Conservation (phyloP, 2,888 invertebrate species). For the Plusia festucae region DNA sequence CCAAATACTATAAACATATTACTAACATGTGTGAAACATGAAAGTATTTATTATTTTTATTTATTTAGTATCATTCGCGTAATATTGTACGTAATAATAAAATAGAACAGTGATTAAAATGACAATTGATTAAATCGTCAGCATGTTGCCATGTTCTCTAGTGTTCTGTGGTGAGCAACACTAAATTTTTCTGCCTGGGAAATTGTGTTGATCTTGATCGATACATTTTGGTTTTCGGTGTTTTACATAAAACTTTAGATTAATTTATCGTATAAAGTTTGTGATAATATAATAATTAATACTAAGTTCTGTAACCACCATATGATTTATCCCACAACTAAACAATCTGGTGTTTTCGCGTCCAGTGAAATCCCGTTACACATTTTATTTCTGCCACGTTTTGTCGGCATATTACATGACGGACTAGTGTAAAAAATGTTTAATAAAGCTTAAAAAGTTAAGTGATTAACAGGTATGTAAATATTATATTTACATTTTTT, state of each 20-base stretch:
- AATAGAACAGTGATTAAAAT: too few species aligned
- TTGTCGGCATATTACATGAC: conserved; percentile 59
- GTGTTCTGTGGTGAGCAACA: too few species aligned
- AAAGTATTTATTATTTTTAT: too few species aligned
- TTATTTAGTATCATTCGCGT: too few species aligned
- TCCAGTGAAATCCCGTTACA: conserved; percentile 55
- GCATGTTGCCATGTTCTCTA: too few species aligned
- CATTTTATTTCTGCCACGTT: conserved; percentile 78
- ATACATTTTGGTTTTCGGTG: conserved; percentile 37
- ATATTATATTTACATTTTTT: conserved; percentile 8
- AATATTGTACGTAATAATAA: too few species aligned
- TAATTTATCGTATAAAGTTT: conserved; percentile 25
- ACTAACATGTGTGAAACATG: too few species aligned
- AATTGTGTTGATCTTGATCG: conserved; percentile 49
- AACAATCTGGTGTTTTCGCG: conserved; percentile 16
- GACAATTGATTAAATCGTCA: too few species aligned
- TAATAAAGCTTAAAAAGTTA: conserved; percentile 48
- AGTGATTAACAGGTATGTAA: conserved; percentile 56
- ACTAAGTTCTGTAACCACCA: background rate
- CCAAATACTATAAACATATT: too few species aligned
- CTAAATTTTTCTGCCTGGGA: conserved; percentile 28
- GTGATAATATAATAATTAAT: conserved; percentile 6
- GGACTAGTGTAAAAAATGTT: conserved; percentile 63
- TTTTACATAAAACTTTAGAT: conserved; percentile 11
- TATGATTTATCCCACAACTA: background rate